These are phyloP conservation scores for Temnothorax unifasciatus DNA, from an alignment of 2,888 invertebrate genomes.

Conservation along the genomic window DNA sequence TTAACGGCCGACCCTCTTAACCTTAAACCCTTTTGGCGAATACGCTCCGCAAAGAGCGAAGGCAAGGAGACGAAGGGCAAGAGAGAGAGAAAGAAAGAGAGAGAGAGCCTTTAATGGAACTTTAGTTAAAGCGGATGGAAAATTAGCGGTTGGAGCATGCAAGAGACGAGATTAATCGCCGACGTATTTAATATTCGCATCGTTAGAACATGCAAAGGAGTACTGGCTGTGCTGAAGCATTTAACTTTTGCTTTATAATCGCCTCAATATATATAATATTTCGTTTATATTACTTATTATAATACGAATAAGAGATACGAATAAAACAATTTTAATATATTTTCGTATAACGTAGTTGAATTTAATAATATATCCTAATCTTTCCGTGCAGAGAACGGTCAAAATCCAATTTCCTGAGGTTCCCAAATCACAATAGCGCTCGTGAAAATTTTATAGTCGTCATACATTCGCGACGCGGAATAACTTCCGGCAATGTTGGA, in stretches of 20 bases:
- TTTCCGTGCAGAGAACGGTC: background rate
- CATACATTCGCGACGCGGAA: conserved; percentile 33
- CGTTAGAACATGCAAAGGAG: background rate
- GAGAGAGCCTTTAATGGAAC: conserved; percentile 37
- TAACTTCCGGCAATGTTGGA: conserved; percentile 36
- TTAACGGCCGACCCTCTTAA: conserved; percentile 45
- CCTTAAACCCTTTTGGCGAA: conserved; percentile 64
- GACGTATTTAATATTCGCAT: conserved; percentile 36
- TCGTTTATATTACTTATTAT: background rate
- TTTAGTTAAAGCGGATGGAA: conserved; percentile 53
- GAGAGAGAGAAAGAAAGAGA: background rate
- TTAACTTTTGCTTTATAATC: background rate
- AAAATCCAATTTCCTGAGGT: conserved; percentile 28
- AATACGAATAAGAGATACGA: background rate
- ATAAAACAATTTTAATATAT: background rate
- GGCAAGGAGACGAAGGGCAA: conserved; percentile 19
- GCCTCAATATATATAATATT: background rate
- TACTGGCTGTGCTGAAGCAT: background rate
- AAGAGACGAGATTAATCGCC: conserved; percentile 46
- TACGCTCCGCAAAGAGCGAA: conserved; percentile 23
- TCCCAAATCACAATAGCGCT: conserved; percentile 5
- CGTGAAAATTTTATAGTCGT: conserved; percentile 39
- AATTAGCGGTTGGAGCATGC: conserved; percentile 27
- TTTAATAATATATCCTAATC: background rate
- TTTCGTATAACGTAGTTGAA: background rate